Evolutionary conservation across 1,140 invertebrate species (phyloP).

Genomic region (Zaprionus vittiger): DNA sequence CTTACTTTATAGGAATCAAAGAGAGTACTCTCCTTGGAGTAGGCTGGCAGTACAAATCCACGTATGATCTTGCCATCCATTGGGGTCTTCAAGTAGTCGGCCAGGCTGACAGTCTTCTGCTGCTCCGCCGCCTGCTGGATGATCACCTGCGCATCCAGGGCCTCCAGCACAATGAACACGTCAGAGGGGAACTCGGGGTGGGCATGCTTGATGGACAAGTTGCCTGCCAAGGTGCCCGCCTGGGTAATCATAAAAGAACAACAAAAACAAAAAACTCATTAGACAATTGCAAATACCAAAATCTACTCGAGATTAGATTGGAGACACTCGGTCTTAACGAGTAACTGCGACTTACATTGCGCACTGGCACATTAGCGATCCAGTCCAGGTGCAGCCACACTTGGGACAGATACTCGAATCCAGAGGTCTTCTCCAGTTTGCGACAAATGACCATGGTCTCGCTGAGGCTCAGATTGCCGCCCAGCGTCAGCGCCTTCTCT

Average conservation of each 20-base stretch:
- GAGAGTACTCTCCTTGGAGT: slow-evolving; percentile 47
- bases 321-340: slow-evolving; percentile 25
- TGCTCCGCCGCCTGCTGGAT: slow-evolving; percentile 47
- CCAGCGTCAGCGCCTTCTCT: slow-evolving; percentile 85
- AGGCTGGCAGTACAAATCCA: slow-evolving; percentile 61
- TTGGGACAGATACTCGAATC: slow-evolving; percentile 85
- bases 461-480: slow-evolving; percentile 88
- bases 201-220: slow-evolving; percentile 91
- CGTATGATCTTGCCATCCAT: slow-evolving; percentile 63
- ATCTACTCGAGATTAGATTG: slow-evolving; percentile 32
- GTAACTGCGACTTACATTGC: slow-evolving; percentile 86
- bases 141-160: slow-evolving; percentile 86
- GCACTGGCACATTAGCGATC: slow-evolving; percentile 89
- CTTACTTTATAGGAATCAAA: slow-evolving; percentile 86
- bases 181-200: slow-evolving; percentile 91
- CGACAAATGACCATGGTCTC: slow-evolving; percentile 88
- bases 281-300: not conserved
- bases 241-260: slow-evolving; percentile 44
- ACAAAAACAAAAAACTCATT: slow-evolving; percentile 19
- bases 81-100: slow-evolving; percentile 49
- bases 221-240: slow-evolving; percentile 90
- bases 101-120: slow-evolving; percentile 52
- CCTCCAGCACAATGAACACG: slow-evolving; percentile 90
- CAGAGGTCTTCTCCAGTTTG: slow-evolving; percentile 84
- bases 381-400: slow-evolving; percentile 87